These are phyloP conservation scores for Argyrosomus japonicus DNA, from an alignment of 2,113 vertebrate genomes.

Conservation along the genomic window DNA sequence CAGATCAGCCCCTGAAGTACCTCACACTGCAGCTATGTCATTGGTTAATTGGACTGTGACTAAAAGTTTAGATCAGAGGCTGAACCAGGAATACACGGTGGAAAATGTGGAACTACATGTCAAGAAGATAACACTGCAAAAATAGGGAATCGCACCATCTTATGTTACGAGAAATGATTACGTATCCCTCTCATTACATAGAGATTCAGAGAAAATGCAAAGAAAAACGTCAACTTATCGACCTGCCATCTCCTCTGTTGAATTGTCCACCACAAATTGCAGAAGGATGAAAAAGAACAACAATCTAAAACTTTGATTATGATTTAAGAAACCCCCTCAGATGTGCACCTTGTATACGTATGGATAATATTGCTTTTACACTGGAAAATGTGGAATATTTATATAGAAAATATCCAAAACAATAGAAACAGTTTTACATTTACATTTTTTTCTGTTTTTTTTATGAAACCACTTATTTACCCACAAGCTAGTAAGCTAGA, in stretches of 20 bases:
- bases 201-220: slow-evolving; percentile 24
- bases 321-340: slow-evolving; percentile 45
- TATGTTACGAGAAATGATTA: slow-evolving; percentile 24
- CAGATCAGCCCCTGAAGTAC: neutral
- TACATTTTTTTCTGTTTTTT: slow-evolving; percentile 63
- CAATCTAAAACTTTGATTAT: slow-evolving; percentile 31
- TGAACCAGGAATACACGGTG: neutral
- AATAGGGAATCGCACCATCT: slow-evolving; percentile 10
- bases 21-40: slow-evolving; percentile 11
- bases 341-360: slow-evolving; percentile 63
- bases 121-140: neutral
- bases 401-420: slow-evolving; percentile 80
- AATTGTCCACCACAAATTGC: slow-evolving; percentile 25
- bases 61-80: slow-evolving; percentile 1
- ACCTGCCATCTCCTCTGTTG: slow-evolving; percentile 6
- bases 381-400: slow-evolving; percentile 77
- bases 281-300: slow-evolving; percentile 30
- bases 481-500: slow-evolving; percentile 68
- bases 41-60: neutral
- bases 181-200: slow-evolving; percentile 24
- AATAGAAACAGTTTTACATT: slow-evolving; percentile 81
- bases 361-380: slow-evolving; percentile 84
- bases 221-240: slow-evolving; percentile 11
- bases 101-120: neutral
- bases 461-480: slow-evolving; percentile 75